Base-by-base conservation (phyloP, 1,140 invertebrate genomes). In the Drosophila malerkotliana region DNA sequence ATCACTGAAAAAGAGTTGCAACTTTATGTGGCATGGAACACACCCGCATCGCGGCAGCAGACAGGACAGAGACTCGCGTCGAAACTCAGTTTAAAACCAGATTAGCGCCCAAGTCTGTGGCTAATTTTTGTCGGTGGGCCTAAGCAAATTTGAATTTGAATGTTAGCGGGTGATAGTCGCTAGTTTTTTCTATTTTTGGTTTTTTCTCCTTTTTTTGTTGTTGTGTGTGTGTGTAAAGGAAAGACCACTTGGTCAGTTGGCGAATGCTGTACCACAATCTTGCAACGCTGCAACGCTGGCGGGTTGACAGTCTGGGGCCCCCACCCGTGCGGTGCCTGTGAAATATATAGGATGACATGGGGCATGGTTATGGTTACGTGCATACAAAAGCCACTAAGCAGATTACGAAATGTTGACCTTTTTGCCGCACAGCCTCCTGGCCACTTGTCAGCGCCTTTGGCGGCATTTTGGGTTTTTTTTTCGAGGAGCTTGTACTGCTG, bases 1-100 rank as follows among this genome's bases (percentile, higher is more conserved):
- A 49, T 1, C 62, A 30, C 62, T 49, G 58, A 0, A 34, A 34
- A 28, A 26, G 41, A 48, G 63, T 60, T 58, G 47, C 18, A 60
- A 47, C 34, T 52, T 30, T 54, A 55, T 53, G 66, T 72, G 73
- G 61, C 55, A 39, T 21, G 72, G 79, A 67, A 88, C 83, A 88
- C 83, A 88, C 83, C 83, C 83, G 83, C 83, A 88, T 88, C 79
- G 83, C 59, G 51, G 84, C 83, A 88, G 83, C 83, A 84, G 77
- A 49, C 68, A 59, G 63, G 41, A 69, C 66, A 30, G 63, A 37
- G 51, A 39, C n/a, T 30, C 18, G 28, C 28, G 30, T 77, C 88
- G 83, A 88, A 88, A 88, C 83, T 84, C 83, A 88, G 83, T 77
- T 88, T 88, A 88, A 88, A 88, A 88, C 83, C 83, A 88, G 83